phyloP scores from a whole-genome alignment of 2,797 vertebrate genomes.

The Percopsis omiscomaycus region DNA sequence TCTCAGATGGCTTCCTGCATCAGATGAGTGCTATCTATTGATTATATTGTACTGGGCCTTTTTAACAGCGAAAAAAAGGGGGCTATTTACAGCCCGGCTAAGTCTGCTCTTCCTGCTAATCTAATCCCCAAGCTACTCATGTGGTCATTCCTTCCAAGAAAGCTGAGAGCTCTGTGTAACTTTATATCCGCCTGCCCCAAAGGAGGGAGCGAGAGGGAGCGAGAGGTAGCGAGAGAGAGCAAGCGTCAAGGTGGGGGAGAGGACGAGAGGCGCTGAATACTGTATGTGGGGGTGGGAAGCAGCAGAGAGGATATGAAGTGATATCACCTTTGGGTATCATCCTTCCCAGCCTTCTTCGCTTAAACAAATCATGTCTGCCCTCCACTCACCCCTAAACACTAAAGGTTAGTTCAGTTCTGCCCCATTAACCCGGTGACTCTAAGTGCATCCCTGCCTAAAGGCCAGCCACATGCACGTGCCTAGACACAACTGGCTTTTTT shows the following conservation, averaged over 20 bases:
- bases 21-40: constrained; percentile 80
- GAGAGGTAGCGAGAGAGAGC: constrained; percentile 38
- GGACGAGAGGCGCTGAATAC: constrained; percentile 31
- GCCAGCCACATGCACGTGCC: constrained; percentile 2
- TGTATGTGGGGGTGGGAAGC: constrained; percentile 29
- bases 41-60: constrained; percentile 78
- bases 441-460: constrained; percentile 52
- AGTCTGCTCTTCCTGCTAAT: constrained; percentile 83
- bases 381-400: constrained; percentile 61
- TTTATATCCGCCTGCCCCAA: constrained; percentile 77
- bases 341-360: constrained; percentile 61
- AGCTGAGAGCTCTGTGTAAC: constrained; percentile 82
- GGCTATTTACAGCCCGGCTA: constrained; percentile 80
- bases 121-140: constrained; percentile 82
- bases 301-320: constrained; percentile 51
- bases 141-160: constrained; percentile 82
- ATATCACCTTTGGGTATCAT: constrained; percentile 77
- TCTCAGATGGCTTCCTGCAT: constrained; percentile 78
- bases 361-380: constrained; percentile 67
- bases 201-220: constrained; percentile 66
- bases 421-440: constrained; percentile 64
- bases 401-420: constrained; percentile 72
- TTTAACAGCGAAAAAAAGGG: constrained; percentile 79
- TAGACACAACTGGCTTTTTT: not conserved
- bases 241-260: constrained; percentile 55